These are phyloP conservation scores for Polyploca ridens DNA, from an alignment of 2,888 invertebrate species.

Conservation along the genomic window DNA sequence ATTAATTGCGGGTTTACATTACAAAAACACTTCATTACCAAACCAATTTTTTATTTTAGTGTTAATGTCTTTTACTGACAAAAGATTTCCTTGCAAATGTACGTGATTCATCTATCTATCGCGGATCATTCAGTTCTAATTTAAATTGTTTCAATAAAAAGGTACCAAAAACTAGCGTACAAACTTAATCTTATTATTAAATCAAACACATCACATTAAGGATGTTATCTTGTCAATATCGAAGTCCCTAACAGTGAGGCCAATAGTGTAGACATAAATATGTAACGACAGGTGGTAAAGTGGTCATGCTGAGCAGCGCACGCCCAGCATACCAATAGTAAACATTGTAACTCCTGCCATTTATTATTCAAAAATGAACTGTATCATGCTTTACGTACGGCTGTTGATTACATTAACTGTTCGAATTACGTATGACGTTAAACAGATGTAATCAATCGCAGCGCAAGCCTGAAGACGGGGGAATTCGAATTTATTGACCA, in stretches of 20 bases:
- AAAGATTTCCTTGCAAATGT: no score
- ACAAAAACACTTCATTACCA: no score
- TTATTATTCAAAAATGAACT: slow-evolving; percentile 63
- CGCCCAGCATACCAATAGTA: slow-evolving; percentile 60
- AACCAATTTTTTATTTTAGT: no score
- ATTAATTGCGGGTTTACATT: no score
- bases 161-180: slow-evolving; percentile 62
- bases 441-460: slow-evolving; percentile 55
- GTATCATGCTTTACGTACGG: slow-evolving; percentile 55
- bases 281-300: slow-evolving; percentile 85
- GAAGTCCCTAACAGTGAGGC: slow-evolving; percentile 84
- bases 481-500: slow-evolving; percentile 85
- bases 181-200: slow-evolving; percentile 84
- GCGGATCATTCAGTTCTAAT: slow-evolving; percentile 37
- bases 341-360: slow-evolving; percentile 52
- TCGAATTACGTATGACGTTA: slow-evolving; percentile 45
- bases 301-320: slow-evolving; percentile 82
- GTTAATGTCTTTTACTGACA: no score
- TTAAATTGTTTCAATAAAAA: slow-evolving; percentile 67
- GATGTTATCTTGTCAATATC: slow-evolving; percentile 85
- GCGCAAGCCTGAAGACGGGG: slow-evolving; percentile 83
- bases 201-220: slow-evolving; percentile 86
- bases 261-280: slow-evolving; percentile 85
- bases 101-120: no score
- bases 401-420: slow-evolving; percentile 47